Evolutionary conservation across 2,797 vertebrate species (phyloP).

Genomic region (Lophius americanus): DNA sequence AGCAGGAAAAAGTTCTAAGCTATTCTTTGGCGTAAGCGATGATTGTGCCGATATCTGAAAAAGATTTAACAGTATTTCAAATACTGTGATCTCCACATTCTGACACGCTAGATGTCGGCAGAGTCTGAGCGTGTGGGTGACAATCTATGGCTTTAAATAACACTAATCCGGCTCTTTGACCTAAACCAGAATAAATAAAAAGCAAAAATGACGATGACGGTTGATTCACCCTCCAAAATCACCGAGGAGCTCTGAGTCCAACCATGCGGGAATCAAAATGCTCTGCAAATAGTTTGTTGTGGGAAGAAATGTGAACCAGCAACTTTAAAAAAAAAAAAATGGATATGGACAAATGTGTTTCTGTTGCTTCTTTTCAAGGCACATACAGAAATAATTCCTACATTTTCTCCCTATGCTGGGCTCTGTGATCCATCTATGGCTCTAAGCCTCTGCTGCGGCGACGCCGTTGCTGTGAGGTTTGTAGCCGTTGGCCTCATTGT

Average conservation of each 20-base stretch:
- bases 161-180: slow-evolving; percentile 51
- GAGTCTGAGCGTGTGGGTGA: slow-evolving; percentile 25
- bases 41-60: slow-evolving; percentile 44
- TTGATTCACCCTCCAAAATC: slow-evolving; percentile 14
- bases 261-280: slow-evolving; percentile 13
- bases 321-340: not conserved
- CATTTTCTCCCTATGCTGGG: not conserved
- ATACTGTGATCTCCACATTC: slow-evolving; percentile 50
- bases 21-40: slow-evolving; percentile 72
- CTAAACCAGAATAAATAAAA: slow-evolving; percentile 65
- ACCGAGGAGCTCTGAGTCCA: slow-evolving; percentile 30
- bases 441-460: slow-evolving; percentile 61
- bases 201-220: slow-evolving; percentile 51
- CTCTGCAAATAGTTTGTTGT: slow-evolving; percentile 23
- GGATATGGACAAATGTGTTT: not conserved
- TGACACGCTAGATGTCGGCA: slow-evolving; percentile 15
- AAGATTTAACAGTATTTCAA: slow-evolving; percentile 61
- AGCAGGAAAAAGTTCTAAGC: slow-evolving; percentile 32
- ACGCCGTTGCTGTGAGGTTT: slow-evolving; percentile 71
- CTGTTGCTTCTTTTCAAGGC: slow-evolving; percentile 46
- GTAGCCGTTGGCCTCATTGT: slow-evolving; percentile 56
- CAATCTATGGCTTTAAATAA: slow-evolving; percentile 69
- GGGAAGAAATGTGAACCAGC: slow-evolving; percentile 40
- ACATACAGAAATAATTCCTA: slow-evolving; percentile 28
- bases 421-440: not conserved